These are phyloP conservation scores for Chaetogeoica ovagalla DNA, from an alignment of 2,888 invertebrate species.

Conservation along the genomic window DNA sequence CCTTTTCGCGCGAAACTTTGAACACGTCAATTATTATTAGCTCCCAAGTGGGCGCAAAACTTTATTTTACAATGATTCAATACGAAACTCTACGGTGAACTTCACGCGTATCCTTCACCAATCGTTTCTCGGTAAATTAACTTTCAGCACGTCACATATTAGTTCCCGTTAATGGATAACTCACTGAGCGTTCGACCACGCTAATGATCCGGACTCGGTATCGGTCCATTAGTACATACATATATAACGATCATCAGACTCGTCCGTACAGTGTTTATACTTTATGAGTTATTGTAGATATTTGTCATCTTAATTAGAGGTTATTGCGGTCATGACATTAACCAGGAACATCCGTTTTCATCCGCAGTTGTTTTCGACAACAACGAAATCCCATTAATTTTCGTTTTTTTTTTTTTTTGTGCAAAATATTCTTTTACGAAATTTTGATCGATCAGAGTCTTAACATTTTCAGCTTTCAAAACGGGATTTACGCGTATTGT, in stretches of 20 bases:
- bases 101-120: conserved; percentile 19
- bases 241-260: background rate
- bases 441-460: too few relatives aligned
- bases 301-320: background rate
- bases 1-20: background rate
- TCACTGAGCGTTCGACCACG: conserved; percentile 12
- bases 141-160: conserved; percentile 5
- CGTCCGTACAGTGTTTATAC: background rate
- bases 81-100: conserved; percentile 2
- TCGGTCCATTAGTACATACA: conserved; percentile 8
- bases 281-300: background rate
- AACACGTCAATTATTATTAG: conserved; percentile 41
- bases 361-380: too few relatives aligned
- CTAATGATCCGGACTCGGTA: background rate
- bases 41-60: conserved; percentile 19
- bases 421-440: too few relatives aligned
- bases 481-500: too few relatives aligned
- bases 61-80: conserved; percentile 38
- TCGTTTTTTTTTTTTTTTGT: too few relatives aligned
- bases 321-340: background rate
- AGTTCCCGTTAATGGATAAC: conserved; percentile 10
- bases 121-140: conserved; percentile 33
- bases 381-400: too few relatives aligned
- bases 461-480: too few relatives aligned
- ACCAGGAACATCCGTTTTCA: too few relatives aligned